Conservation (phyloP, 2,797 vertebrate genomes). For the Silurus aristotelis region DNA sequence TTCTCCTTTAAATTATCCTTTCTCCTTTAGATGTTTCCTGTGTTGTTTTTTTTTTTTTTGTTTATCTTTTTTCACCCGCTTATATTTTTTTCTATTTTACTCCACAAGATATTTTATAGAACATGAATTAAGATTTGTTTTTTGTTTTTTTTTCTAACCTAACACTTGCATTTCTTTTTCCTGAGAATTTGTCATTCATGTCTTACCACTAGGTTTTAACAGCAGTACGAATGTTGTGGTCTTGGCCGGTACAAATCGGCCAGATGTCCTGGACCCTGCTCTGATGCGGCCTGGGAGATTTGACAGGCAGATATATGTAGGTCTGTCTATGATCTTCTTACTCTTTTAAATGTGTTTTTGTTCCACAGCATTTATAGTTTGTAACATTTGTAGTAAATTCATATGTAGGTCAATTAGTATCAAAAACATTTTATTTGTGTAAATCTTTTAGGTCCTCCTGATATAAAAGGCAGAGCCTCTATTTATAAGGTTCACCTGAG, state of each 20-base stretch:
- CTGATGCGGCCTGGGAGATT: conserved; percentile 78
- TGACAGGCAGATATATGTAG: conserved; percentile 79
- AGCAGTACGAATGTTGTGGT: conserved; percentile 78
- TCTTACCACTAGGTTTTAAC: conserved; percentile 72
- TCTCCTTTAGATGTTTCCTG: neutral
- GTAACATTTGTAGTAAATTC: neutral
- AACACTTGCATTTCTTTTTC: neutral
- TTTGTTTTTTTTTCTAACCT: too few relatives aligned
- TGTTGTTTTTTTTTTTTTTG: neutral
- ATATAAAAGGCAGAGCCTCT: conserved; percentile 81
- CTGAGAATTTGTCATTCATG: neutral
- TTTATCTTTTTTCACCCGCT: neutral
- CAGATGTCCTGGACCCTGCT: conserved; percentile 77
- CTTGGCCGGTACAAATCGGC: conserved; percentile 79
- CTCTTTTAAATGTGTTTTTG: neutral
- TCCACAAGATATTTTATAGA: neutral
- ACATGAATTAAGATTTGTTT: neutral
- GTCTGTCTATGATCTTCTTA: conserved; percentile 49
- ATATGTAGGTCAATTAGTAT: neutral
- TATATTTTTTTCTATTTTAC: neutral
- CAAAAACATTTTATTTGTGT: neutral
- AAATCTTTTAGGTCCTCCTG: conserved; percentile 73
- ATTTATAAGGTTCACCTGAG: conserved; percentile 81
- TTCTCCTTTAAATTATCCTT: neutral
- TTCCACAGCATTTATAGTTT: neutral